phyloP scores from a whole-genome alignment of 2,888 invertebrate genomes.

The Stenurella melanura region DNA sequence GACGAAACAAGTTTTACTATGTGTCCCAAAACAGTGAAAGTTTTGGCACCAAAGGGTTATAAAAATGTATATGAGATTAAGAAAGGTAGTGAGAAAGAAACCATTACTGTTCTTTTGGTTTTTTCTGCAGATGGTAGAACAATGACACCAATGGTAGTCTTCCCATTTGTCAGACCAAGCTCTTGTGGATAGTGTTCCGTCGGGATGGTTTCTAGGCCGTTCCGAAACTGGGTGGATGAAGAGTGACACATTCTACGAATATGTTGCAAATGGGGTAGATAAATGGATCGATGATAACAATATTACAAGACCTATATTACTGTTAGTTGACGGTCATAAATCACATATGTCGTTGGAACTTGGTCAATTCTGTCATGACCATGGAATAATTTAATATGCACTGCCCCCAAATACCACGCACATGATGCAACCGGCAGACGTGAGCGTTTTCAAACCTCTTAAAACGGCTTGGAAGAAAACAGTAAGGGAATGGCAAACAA shows the following conservation, averaged over 20 bases:
- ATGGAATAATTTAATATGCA: background rate
- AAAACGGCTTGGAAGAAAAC: background rate
- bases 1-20: background rate
- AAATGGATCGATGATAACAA: no score
- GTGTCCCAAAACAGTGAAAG: no score
- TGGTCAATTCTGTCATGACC: background rate
- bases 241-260: background rate
- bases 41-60: no score
- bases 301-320: no score
- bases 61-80: background rate
- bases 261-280: no score
- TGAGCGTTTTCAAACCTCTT: background rate
- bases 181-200: background rate
- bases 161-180: background rate
- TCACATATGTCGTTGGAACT: background rate
- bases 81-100: background rate
- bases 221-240: background rate
- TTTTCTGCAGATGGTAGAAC: background rate
- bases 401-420: background rate
- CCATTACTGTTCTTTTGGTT: background rate
- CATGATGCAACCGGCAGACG: background rate
- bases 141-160: background rate
- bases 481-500: background rate
- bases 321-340: no score
- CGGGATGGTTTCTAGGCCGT: background rate